These are phyloP conservation scores for Sitophilus oryzae DNA, from an alignment of 1,140 invertebrate species.

Conservation along the genomic window DNA sequence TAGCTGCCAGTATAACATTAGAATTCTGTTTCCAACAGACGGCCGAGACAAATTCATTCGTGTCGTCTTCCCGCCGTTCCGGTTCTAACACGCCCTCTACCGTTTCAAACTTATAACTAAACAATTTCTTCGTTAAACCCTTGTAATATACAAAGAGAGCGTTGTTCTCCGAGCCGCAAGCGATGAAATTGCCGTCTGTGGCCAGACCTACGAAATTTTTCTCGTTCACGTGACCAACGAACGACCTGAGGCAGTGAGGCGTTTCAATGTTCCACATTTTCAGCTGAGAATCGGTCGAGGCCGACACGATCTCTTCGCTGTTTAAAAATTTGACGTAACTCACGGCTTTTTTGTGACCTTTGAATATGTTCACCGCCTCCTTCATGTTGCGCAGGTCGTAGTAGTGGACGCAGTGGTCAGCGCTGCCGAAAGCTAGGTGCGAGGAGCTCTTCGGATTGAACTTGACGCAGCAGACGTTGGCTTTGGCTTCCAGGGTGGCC, in stretches of 20 bases:
- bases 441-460: conserved; percentile 86
- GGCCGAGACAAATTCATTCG: conserved; percentile 91
- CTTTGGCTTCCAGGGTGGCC: conserved; percentile 81
- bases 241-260: conserved; percentile 76
- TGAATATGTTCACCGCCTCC: conserved; percentile 76
- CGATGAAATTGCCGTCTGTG: conserved; percentile 90
- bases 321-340: conserved; percentile 95
- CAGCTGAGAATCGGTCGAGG: conserved; percentile 90
- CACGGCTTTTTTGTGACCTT: conserved; percentile 91
- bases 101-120: conserved; percentile 86
- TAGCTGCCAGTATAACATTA: conserved; percentile 88
- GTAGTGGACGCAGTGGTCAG: conserved; percentile 95
- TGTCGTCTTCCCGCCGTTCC: conserved; percentile 74
- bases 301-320: conserved; percentile 84
- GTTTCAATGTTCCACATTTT: conserved; percentile 88
- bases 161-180: conserved; percentile 95
- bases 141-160: conserved; percentile 92
- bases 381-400: conserved; percentile 88
- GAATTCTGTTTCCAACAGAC: conserved; percentile 89
- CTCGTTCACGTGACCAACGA: conserved; percentile 92
- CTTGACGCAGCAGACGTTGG: conserved; percentile 95
- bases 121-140: conserved; percentile 79
- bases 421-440: conserved; percentile 89
- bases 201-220: conserved; percentile 97
- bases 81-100: conserved; percentile 72